Conservation (phyloP, 1,140 invertebrate genomes). For the Anthonomus grandis region DNA sequence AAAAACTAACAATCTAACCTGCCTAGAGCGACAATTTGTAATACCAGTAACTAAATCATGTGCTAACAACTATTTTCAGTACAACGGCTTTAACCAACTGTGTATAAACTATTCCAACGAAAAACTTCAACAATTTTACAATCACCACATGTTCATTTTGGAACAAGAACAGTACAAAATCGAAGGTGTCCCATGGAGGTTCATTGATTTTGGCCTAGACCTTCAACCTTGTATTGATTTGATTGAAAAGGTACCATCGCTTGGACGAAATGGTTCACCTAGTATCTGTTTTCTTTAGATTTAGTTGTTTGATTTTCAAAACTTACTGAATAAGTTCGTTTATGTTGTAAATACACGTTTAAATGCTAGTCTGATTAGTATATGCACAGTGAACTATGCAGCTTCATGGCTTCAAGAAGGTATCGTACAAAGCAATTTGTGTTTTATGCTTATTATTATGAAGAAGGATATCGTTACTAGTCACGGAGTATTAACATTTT, state of each 20-base stretch:
- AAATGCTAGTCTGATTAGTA: slow-evolving; percentile 13
- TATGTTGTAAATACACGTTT: neutral
- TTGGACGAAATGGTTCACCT: neutral
- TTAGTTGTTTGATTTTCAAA: neutral
- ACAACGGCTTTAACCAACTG: slow-evolving; percentile 93
- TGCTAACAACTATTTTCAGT: slow-evolving; percentile 55
- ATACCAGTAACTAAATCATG: slow-evolving; percentile 14
- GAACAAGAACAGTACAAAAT: slow-evolving; percentile 95
- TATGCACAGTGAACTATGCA: slow-evolving; percentile 36
- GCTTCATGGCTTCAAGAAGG: neutral
- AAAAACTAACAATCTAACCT: no score
- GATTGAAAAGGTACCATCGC: slow-evolving; percentile 80
- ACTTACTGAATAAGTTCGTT: neutral
- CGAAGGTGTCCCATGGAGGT: slow-evolving; percentile 85
- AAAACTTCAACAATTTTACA: slow-evolving; percentile 95
- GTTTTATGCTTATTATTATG: no score
- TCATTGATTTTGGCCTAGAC: slow-evolving; percentile 95
- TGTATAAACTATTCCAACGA: slow-evolving; percentile 98
- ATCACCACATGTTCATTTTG: slow-evolving; percentile 95
- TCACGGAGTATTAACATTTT: no score
- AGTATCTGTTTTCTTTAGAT: neutral
- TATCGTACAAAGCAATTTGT: neutral
- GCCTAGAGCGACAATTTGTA: no score
- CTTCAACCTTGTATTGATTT: slow-evolving; percentile 88
- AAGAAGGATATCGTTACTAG: no score